Percentiles rank a stretch among this genome's conserved stretches.
Evolutionary conservation across 2,888 invertebrate species (phyloP).

Genomic region (Spicauda simplicius): DNA sequence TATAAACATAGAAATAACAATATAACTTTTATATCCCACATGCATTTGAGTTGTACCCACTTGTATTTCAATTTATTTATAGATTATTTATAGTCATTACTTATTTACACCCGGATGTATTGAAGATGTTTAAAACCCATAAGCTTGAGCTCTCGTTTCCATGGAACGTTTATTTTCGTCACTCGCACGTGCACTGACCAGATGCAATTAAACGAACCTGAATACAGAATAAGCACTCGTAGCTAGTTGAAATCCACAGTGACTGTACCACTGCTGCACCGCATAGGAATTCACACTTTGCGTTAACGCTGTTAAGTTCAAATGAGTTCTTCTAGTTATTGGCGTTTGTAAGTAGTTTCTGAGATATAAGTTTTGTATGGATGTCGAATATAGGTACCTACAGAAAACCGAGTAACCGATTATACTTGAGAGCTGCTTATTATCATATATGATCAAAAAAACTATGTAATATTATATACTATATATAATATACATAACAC

Average conservation of each 20-base stretch:
- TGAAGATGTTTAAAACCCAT: slow-evolving; percentile 7
- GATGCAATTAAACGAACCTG: slow-evolving; percentile 37
- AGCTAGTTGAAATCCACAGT: neutral
- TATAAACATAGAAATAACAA: neutral
- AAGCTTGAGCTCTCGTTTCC: slow-evolving; percentile 19
- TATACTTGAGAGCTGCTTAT: slow-evolving; percentile 31
- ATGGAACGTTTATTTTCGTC: slow-evolving; percentile 32
- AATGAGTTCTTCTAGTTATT: neutral
- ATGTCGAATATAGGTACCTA: slow-evolving; percentile 26
- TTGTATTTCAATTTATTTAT: too few relatives aligned
- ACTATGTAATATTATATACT: too few relatives aligned
- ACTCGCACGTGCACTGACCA: slow-evolving; percentile 34
- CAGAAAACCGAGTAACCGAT: slow-evolving; percentile 27
- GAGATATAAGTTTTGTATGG: slow-evolving; percentile 11
- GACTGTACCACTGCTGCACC: neutral
- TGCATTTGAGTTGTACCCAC: too few relatives aligned
- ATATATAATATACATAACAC: too few relatives aligned
- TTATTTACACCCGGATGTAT: slow-evolving; percentile 6
- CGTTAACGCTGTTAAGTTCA: neutral
- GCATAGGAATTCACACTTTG: slow-evolving; percentile 8
- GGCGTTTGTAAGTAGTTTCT: neutral
- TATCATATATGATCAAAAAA: too few relatives aligned
- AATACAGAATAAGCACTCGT: slow-evolving; percentile 31
- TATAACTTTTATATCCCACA: neutral
- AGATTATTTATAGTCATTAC: neutral